A percentile compares a stretch with the other conserved stretches of the same genome.
Conservation (phyloP, 1,140 invertebrate species). For the Atta texana region DNA sequence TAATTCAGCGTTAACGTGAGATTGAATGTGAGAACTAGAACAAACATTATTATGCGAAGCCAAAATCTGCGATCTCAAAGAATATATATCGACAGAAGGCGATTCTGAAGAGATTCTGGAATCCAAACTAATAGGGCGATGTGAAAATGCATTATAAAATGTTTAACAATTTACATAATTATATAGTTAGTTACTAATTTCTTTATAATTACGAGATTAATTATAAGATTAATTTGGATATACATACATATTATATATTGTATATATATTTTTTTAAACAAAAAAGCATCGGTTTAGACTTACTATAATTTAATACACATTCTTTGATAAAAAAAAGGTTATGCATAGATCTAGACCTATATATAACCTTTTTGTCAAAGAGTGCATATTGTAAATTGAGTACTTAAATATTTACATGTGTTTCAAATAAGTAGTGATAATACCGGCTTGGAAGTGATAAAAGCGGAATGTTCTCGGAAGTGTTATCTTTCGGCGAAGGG, state of each 20-base stretch:
- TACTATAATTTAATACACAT: too few relatives aligned
- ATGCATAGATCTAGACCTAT: too few relatives aligned
- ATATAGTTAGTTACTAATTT: not conserved
- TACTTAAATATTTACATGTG: not conserved
- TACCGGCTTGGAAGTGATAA: conserved; percentile 54
- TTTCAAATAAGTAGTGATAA: not conserved
- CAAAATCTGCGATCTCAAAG: conserved; percentile 76
- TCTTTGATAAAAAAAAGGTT: too few relatives aligned
- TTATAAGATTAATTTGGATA: not conserved
- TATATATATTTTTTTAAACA: too few relatives aligned
- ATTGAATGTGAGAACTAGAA: conserved; percentile 79
- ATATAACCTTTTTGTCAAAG: too few relatives aligned
- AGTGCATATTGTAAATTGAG: not conserved
- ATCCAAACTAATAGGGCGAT: conserved; percentile 52
- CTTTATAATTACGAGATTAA: conserved; percentile 1
- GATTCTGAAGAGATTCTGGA: conserved; percentile 45
- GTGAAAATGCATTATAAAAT: not conserved
- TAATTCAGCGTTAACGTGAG: conserved; percentile 82
- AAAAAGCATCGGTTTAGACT: too few relatives aligned
- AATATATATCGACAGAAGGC: conserved; percentile 58
- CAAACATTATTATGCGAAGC: conserved; percentile 80
- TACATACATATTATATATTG: too few relatives aligned
- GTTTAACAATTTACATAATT: not conserved
- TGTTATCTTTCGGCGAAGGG: conserved; percentile 32
- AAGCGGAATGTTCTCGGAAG: conserved; percentile 10